Base-by-base conservation (phyloP, 2,797 vertebrate species). In the Spondyliosoma cantharus region DNA sequence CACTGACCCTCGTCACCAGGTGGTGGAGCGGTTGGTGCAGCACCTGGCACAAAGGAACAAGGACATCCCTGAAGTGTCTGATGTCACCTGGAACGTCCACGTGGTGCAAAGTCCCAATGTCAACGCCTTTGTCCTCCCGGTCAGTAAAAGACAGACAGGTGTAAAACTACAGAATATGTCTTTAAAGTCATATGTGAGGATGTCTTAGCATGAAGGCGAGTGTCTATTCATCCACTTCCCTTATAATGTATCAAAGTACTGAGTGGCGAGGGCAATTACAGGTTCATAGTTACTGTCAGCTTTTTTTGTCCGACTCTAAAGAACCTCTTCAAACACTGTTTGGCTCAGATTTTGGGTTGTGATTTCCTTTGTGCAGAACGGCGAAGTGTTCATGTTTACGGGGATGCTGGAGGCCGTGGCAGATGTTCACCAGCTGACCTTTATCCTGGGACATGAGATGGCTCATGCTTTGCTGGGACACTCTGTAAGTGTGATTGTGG, bases 391-490 rank as follows among this genome's bases (percentile, higher is more conserved):
- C 88, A 85, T 99, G 83, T 99, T 98, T 74, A 98, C 96, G n/a
- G 98, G 97, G 61, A 96, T 99, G 94, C 86, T 99, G 75, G 87
- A 95, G 1, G 91, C 92, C 0, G 93, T 97, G 76, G 90, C 93
- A 43, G 97, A 99, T 83, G 59, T 93, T 64, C 95, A 99, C 91
- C 97, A 99, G 86, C 95, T 99, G n/a, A 92, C 95, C 72, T 93
- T 97, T 76, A 93, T 99, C 90, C 89, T 99, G 86, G 97, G 96
- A 78, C 98, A 99, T 48, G 98, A 99, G 93, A 96, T 99, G 91
- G 97, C 98, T 81, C 98, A 99, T 0, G 97, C 95, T 29, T 62
- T 99, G 22, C 90, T 99, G 71, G 96, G 95, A 76, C 98, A 99
- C 24, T 93, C 96, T 8, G 98, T 99, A 93, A 97, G 97, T 96